These are phyloP conservation scores for Drosophila melanica DNA, from an alignment of 1,140 invertebrate genomes.

Conservation along the genomic window DNA sequence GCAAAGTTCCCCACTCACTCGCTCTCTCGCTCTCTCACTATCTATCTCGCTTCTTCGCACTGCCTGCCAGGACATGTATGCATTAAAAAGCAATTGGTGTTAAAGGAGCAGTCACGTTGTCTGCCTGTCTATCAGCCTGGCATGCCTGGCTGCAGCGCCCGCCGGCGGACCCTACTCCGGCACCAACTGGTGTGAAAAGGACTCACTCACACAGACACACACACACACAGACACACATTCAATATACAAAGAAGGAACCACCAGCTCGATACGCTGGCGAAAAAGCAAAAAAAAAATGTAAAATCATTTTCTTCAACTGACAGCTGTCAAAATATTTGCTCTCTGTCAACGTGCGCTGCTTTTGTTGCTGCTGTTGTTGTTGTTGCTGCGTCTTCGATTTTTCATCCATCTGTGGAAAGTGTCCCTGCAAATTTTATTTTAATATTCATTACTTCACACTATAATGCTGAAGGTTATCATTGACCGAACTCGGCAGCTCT, in stretches of 20 bases:
- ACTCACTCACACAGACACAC: slow-evolving; percentile 21
- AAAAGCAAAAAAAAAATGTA: slow-evolving; percentile 62
- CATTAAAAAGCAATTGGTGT: slow-evolving; percentile 82
- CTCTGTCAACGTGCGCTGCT: slow-evolving; percentile 63
- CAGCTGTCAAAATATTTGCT: slow-evolving; percentile 82
- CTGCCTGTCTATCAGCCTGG: slow-evolving; percentile 57
- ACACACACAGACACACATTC: slow-evolving; percentile 18
- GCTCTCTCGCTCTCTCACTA: neutral
- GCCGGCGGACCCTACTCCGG: slow-evolving; percentile 33
- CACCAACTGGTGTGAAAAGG: slow-evolving; percentile 34
- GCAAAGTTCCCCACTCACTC: neutral
- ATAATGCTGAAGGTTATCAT: slow-evolving; percentile 52
- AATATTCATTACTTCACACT: slow-evolving; percentile 80
- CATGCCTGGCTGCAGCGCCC: slow-evolving; percentile 28
- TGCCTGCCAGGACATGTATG: slow-evolving; percentile 65
- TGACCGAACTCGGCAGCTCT: slow-evolving; percentile 20
- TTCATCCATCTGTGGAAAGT: slow-evolving; percentile 21
- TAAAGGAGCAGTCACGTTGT: slow-evolving; percentile 78
- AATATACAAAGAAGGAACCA: slow-evolving; percentile 30
- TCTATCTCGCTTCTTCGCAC: neutral
- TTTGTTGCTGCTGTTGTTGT: slow-evolving; percentile 3
- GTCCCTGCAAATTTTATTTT: slow-evolving; percentile 67
- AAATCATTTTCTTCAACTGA: slow-evolving; percentile 82
- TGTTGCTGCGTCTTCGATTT: slow-evolving; percentile 50
- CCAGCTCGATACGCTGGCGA: slow-evolving; percentile 3